phyloP scores from a whole-genome alignment of 2,888 invertebrate species.

The Dynastes hyllus region DNA sequence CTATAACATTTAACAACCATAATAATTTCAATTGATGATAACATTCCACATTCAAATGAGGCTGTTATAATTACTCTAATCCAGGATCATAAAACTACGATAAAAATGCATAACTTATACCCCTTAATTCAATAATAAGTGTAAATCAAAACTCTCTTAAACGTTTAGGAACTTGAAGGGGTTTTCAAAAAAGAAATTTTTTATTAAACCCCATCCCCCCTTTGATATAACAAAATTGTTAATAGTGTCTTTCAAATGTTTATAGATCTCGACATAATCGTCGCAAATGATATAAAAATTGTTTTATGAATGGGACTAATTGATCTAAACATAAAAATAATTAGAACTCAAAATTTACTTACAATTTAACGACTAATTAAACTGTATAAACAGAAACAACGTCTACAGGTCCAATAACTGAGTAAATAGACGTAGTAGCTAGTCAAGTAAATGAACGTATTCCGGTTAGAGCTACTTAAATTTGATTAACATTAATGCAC shows the following conservation, averaged over 20 bases:
- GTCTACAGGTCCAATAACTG: background rate
- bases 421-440: background rate
- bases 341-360: background rate
- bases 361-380: background rate
- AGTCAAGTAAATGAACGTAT: constrained; percentile 36
- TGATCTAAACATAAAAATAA: background rate
- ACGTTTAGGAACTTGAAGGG: background rate
- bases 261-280: background rate
- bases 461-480: constrained; percentile 41
- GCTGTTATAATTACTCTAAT: background rate
- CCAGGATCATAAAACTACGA: background rate
- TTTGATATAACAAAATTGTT: background rate
- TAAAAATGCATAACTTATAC: constrained; percentile 4
- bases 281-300: constrained; percentile 1
- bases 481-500: constrained; percentile 35
- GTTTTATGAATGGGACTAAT: too few relatives aligned
- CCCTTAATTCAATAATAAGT: background rate
- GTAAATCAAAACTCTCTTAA: constrained; percentile 11
- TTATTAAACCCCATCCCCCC: too few relatives aligned
- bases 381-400: constrained; percentile 15
- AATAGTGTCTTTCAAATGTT: background rate
- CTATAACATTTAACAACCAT: too few relatives aligned
- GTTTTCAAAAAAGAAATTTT: too few relatives aligned
- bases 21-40: background rate
- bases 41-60: background rate